phyloP scores from a whole-genome alignment of 2,797 vertebrate genomes.

The Microctenopoma lineatum region DNA sequence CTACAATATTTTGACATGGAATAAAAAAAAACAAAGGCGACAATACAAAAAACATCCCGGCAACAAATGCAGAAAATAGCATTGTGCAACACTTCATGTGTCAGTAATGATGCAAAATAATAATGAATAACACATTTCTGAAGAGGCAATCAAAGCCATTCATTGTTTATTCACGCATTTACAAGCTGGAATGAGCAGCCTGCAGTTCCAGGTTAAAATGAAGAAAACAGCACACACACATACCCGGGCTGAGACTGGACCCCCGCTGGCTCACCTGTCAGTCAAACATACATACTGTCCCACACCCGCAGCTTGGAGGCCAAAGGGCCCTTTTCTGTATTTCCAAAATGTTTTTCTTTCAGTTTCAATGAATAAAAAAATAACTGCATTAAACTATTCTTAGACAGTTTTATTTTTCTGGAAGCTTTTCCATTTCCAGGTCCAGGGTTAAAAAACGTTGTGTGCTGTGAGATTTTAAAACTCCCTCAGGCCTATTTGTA shows the following conservation, averaged over 20 bases:
- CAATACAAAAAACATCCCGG: too few species aligned
- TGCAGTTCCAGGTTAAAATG: conserved; percentile 32
- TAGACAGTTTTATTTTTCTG: not conserved
- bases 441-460: too few species aligned
- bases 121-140: conserved; percentile 16
- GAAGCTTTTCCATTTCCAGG: too few species aligned
- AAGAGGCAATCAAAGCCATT: conserved; percentile 40
- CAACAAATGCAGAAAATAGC: not conserved
- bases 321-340: conserved; percentile 1
- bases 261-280: conserved; percentile 61
- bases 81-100: not conserved
- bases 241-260: conserved; percentile 12
- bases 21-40: too few species aligned
- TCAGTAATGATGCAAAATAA: not conserved
- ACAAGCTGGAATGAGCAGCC: not conserved
- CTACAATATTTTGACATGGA: too few species aligned
- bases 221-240: conserved; percentile 31
- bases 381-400: too few species aligned
- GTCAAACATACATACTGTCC: conserved; percentile 45
- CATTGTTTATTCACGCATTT: not conserved
- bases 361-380: conserved; percentile 7
- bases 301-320: conserved; percentile 30
- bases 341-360: conserved; percentile 1
- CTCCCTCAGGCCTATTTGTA: not conserved
- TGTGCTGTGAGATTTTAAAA: not conserved